A percentile compares a stretch with the other conserved stretches of the same genome.
Conservation (phyloP, 2,888 invertebrate genomes). For the Euplexia lucipara region DNA sequence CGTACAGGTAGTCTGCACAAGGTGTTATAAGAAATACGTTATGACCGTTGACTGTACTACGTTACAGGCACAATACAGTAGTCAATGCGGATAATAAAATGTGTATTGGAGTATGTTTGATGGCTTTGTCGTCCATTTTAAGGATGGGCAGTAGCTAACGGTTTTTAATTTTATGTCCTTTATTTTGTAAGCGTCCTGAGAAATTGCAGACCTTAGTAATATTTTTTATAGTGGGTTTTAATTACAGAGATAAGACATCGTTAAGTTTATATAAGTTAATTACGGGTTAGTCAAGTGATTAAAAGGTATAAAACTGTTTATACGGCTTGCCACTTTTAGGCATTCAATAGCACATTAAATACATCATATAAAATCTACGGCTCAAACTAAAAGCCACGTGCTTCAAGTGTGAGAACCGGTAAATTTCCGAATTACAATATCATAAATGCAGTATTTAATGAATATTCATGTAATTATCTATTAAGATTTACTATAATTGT, state of each 20-base stretch:
- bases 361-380: conserved; percentile 13
- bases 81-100: conserved; percentile 39
- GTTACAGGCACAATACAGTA: conserved; percentile 50
- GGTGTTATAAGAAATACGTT: conserved; percentile 79
- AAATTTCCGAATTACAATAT: conserved; percentile 48
- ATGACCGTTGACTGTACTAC: conserved; percentile 75
- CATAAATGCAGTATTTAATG: conserved; percentile 18
- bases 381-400: conserved; percentile 33
- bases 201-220: conserved; percentile 7
- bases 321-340: conserved; percentile 6
- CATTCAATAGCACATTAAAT: neutral
- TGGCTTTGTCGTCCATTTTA: conserved; percentile 37
- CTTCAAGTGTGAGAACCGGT: conserved; percentile 33
- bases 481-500: conserved; percentile 37
- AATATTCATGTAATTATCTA: conserved; percentile 45
- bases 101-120: conserved; percentile 25
- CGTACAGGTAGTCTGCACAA: conserved; percentile 79
- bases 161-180: conserved; percentile 25
- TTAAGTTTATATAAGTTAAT: conserved; percentile 28
- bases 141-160: conserved; percentile 44
- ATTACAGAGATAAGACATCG: conserved; percentile 16
- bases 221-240: conserved; percentile 11
- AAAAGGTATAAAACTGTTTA: conserved; percentile 1
- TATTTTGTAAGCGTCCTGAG: conserved; percentile 21
- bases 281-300: conserved; percentile 12